Base-by-base conservation (phyloP, 2,113 vertebrate species). In the Sula dactylatra region DNA sequence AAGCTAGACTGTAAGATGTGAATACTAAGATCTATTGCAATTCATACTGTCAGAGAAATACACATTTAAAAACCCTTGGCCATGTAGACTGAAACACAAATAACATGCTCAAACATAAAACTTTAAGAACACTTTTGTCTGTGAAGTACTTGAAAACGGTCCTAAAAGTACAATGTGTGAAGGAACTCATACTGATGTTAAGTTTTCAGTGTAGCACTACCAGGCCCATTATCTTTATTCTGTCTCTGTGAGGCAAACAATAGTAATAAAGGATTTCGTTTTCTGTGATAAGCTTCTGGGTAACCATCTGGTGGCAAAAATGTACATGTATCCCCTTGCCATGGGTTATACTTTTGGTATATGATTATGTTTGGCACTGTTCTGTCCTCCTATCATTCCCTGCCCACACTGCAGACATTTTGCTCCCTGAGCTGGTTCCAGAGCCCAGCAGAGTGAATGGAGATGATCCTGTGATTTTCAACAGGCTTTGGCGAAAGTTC, bases 11-110 rank as follows among this genome's bases (percentile, higher is more conserved):
- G 54, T 71, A 47, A 94, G 81, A 95, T 77, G 22, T 62, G 94
- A 91, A 87, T 95, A 88, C 66, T 94, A 69, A 92, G 89, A 94
- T 85, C 86, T 69, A 67, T 94, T 59, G 65, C 93, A 89, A 47
- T 55, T 89, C 81, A 61, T 95, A 22, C 50, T 80, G 59, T 91
- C 94, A 97, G 58, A 50, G 62, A 79, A 80, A 92, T 58, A 65
- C 52, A 64, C 73, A 80, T 89, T 91, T 76, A 58, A 82, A 78
- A 92, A 83, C 58, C 64, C 50, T 66, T 80, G 69, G 88, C 59
- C 82, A 67, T 83, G 70, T 91, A 95, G 66, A 78, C 56, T 89
- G 76, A 74, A 94, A 87, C 62, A 69, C 71, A 90, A 88, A 90
- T 40, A 88, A 62, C 55, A 66, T 49, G 26, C 74, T 73, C 9